These are phyloP conservation scores for Montifringilla adamsi DNA, from an alignment of 2,113 vertebrate species.

Conservation along the genomic window DNA sequence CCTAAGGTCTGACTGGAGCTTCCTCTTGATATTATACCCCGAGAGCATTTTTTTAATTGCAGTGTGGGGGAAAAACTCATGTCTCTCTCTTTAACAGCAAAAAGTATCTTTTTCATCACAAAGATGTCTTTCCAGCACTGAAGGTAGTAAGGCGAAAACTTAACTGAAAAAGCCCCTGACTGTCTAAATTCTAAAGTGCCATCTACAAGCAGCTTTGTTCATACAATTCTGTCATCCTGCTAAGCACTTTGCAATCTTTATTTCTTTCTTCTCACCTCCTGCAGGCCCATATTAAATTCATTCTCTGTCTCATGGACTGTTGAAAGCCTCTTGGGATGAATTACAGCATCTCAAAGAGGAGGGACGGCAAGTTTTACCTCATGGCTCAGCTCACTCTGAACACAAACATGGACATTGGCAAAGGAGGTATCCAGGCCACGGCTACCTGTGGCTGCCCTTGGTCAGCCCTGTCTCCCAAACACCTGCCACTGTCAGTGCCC, in stretches of 20 bases:
- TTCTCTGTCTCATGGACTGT: not conserved
- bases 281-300: not conserved
- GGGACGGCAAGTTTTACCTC: not conserved
- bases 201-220: not conserved
- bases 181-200: not conserved
- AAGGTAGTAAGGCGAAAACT: not conserved
- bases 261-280: not conserved
- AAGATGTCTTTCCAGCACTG: not conserved
- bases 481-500: not conserved
- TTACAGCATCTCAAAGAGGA: not conserved
- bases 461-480: not conserved
- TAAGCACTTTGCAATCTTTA: not conserved
- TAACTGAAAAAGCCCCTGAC: not conserved
- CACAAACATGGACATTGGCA: not conserved
- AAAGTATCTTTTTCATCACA: not conserved
- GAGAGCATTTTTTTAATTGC: fast-evolving
- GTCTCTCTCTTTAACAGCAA: not conserved
- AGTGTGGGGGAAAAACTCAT: fast-evolving
- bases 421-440: not conserved
- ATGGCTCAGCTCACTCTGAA: not conserved
- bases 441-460: not conserved
- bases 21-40: not conserved
- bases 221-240: not conserved
- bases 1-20: not conserved
- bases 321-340: not conserved